Conservation (phyloP, 1,140 invertebrate genomes). For the Chironomus striatipennis region DNA sequence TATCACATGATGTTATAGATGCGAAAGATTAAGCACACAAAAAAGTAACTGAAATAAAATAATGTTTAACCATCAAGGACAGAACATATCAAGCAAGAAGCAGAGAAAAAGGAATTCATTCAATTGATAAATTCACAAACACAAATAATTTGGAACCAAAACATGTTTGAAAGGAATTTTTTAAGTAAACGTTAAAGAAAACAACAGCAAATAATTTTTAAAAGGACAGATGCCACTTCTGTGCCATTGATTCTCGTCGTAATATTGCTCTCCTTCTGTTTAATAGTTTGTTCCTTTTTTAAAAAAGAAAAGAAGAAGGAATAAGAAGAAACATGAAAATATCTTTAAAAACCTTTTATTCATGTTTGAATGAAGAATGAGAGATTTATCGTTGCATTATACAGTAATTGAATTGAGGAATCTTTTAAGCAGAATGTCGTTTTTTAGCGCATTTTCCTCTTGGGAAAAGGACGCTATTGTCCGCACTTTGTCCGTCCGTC, state of each 20-base stretch:
- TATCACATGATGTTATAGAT: background rate
- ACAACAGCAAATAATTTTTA: background rate
- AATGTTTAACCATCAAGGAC: background rate
- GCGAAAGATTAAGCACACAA: background rate
- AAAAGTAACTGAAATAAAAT: background rate
- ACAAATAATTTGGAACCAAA: background rate
- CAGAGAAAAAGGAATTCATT: background rate
- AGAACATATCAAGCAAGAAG: background rate
- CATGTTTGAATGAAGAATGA: background rate
- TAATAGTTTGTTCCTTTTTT: background rate
- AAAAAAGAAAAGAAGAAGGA: background rate
- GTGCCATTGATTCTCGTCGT: background rate
- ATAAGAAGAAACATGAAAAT: no score
- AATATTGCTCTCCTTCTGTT: background rate
- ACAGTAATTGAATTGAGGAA: slow-evolving; percentile 16
- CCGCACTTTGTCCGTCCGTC: no score
- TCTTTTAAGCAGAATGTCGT: background rate
- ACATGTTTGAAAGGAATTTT: background rate
- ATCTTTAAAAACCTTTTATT: background rate
- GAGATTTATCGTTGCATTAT: slow-evolving; percentile 23
- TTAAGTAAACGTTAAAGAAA: background rate
- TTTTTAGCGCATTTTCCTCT: background rate
- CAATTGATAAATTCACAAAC: slow-evolving; percentile 14
- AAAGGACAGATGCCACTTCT: slow-evolving; percentile 19
- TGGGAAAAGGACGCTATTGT: no score